Percentiles rank a stretch among this genome's conserved stretches.
These are phyloP conservation scores for Ditula angustiorana DNA, from an alignment of 2,888 invertebrate genomes.

Conservation along the genomic window DNA sequence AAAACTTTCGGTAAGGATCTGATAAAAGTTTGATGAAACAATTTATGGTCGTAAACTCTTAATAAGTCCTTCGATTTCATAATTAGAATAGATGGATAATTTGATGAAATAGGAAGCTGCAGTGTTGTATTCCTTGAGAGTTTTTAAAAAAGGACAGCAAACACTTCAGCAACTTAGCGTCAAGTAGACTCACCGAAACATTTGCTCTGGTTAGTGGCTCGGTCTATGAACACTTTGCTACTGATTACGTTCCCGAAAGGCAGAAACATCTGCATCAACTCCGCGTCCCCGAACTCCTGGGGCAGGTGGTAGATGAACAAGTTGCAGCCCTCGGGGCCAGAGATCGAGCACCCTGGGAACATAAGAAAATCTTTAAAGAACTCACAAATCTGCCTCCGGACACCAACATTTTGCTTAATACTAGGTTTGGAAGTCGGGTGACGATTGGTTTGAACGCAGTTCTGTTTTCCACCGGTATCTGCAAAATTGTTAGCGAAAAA, in stretches of 20 bases:
- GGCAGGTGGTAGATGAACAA: conserved; percentile 99
- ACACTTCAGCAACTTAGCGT: conserved; percentile 4
- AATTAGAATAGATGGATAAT: no score
- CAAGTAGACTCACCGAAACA: conserved; percentile 95
- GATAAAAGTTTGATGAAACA: no score
- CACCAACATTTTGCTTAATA: conserved; percentile 53
- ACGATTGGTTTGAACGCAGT: conserved; percentile 29
- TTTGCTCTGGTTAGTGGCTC: conserved; percentile 99
- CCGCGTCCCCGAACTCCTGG: conserved; percentile 99
- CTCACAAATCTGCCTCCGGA: conserved; percentile 82
- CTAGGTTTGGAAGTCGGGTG: conserved; percentile 31
- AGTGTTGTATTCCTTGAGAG: no score
- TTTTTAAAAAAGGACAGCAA: no score
- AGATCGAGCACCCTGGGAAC: conserved; percentile 96
- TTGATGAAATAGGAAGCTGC: no score
- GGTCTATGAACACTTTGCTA: conserved; percentile 99
- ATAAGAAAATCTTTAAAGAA: conserved; percentile 89
- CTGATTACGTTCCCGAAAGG: conserved; percentile 99
- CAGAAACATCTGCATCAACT: conserved; percentile 99
- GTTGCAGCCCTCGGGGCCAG: conserved; percentile 99
- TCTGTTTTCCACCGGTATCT: neutral
- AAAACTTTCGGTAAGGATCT: no score
- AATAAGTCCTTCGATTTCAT: no score
- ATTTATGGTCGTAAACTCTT: no score
- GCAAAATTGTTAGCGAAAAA: no score